A percentile compares a stretch with the other conserved stretches of the same genome.
These are phyloP conservation scores for Gastrophryne carolinensis DNA, from an alignment of 2,797 vertebrate genomes.

Conservation along the genomic window DNA sequence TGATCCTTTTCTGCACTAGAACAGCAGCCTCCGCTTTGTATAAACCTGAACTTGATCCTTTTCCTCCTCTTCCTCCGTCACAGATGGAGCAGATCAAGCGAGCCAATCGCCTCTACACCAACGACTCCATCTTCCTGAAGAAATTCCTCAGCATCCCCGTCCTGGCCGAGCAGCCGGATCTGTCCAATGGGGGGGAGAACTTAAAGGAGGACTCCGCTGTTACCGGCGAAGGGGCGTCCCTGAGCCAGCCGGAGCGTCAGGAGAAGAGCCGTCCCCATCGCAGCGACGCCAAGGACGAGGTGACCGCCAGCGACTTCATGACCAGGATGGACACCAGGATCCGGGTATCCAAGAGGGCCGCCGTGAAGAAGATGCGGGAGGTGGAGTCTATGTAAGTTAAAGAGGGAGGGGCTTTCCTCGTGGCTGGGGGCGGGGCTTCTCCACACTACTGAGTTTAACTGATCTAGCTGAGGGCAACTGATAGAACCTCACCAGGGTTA, in stretches of 20 bases:
- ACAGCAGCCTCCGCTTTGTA: too few species aligned
- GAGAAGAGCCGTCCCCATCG: constrained; percentile 4
- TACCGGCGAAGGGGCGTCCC: not conserved
- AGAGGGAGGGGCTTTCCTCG: too few species aligned
- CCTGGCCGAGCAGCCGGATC: constrained; percentile 60
- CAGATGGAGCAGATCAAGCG: constrained; percentile 92
- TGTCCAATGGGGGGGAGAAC: constrained; percentile 51
- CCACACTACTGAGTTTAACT: not conserved
- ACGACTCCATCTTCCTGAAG: constrained; percentile 90
- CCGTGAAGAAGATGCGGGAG: constrained; percentile 69
- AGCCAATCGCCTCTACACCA: constrained; percentile 87
- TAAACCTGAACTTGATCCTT: not conserved
- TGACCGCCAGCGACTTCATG: constrained; percentile 81
- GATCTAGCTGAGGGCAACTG: too few species aligned
- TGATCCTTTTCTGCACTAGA: too few species aligned
- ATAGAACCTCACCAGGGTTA: too few species aligned
- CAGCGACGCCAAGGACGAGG: constrained; percentile 51
- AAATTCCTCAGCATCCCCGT: constrained; percentile 82
- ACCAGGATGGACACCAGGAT: constrained; percentile 82
- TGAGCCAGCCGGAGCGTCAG: not conserved
- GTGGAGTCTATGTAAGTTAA: constrained; percentile 67
- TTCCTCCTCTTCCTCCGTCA: not conserved
- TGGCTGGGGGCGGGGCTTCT: not conserved
- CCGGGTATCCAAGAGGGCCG: constrained; percentile 80
- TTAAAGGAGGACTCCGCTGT: constrained; percentile 53